These are phyloP conservation scores for Pantelozetes paolii DNA, from an alignment of 2,888 invertebrate species.

Conservation along the genomic window DNA sequence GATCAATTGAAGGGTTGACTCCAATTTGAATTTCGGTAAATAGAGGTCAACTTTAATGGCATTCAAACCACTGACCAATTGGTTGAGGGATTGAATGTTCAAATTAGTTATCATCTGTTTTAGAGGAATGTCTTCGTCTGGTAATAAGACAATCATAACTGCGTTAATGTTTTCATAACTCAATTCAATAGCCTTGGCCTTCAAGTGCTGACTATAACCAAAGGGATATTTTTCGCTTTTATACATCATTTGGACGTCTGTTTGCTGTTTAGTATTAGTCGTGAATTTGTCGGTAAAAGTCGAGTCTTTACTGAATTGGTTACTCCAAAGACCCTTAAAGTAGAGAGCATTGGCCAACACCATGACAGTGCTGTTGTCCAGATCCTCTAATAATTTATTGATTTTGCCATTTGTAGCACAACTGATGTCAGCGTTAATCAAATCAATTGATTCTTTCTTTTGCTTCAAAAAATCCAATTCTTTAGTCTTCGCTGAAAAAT, in stretches of 20 bases:
- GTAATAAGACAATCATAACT: conserved; percentile 37
- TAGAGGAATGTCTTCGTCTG: conserved; percentile 12
- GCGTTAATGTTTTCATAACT: conserved; percentile 5
- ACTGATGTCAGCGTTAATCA: conserved; percentile 44
- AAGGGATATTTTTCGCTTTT: background rate
- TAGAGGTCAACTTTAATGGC: conserved; percentile 7
- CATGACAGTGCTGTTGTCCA: conserved; percentile 47
- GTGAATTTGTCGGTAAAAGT: conserved; percentile 48
- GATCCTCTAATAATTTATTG: conserved; percentile 36
- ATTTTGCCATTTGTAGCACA: conserved; percentile 46
- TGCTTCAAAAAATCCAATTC: conserved; percentile 31
- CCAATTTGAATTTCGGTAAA: conserved; percentile 39
- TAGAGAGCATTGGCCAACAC: conserved; percentile 12
- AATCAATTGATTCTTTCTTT: background rate
- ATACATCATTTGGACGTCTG: conserved; percentile 14
- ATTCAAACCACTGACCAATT: background rate
- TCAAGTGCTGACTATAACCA: background rate
- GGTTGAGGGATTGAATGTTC: background rate
- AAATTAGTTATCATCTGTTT: background rate
- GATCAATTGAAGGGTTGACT: conserved; percentile 22
- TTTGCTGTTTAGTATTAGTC: background rate
- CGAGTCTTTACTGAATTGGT: background rate
- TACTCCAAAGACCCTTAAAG: conserved; percentile 32
- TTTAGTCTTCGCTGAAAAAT: conserved; percentile 1
- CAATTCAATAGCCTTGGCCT: conserved; percentile 10